These are phyloP conservation scores for Drosophila rufa DNA, from an alignment of 1,140 invertebrate genomes.

Conservation along the genomic window DNA sequence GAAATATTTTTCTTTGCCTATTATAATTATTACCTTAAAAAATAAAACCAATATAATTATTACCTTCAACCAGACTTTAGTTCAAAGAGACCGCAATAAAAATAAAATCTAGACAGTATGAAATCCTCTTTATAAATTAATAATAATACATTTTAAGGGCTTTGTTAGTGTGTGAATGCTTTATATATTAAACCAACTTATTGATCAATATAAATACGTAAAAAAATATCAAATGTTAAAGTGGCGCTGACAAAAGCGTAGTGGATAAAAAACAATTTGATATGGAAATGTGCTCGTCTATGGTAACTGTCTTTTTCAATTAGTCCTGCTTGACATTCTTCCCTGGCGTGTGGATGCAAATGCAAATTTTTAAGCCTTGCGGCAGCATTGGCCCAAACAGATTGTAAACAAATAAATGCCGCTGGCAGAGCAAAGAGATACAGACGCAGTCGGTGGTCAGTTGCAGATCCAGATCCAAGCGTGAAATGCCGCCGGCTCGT, in stretches of 20 bases:
- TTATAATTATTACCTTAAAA: no score
- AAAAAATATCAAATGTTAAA: slow-evolving; percentile 34
- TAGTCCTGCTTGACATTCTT: slow-evolving; percentile 26
- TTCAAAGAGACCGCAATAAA: not conserved
- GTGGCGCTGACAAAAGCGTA: slow-evolving; percentile 9
- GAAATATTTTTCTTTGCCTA: no score
- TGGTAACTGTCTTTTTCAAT: slow-evolving; percentile 72
- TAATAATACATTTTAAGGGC: no score
- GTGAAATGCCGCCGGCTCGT: slow-evolving; percentile 8
- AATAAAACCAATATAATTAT: not conserved
- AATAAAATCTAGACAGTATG: no score
- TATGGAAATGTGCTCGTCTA: slow-evolving; percentile 14
- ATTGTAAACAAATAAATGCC: slow-evolving; percentile 82
- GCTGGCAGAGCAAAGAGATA: slow-evolving; percentile 35
- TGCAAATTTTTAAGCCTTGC: slow-evolving; percentile 75
- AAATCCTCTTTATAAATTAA: no score
- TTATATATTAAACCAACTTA: no score
- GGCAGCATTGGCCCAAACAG: slow-evolving; percentile 74
- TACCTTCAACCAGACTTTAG: fast-evolving
- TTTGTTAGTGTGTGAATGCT: no score
- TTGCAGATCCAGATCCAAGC: slow-evolving; percentile 9
- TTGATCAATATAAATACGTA: not conserved
- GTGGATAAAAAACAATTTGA: slow-evolving; percentile 13
- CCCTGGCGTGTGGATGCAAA: slow-evolving; percentile 58
- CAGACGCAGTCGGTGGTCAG: slow-evolving; percentile 58